phyloP scores from a whole-genome alignment of 1,140 invertebrate species.

The Bradysia coprophila region DNA sequence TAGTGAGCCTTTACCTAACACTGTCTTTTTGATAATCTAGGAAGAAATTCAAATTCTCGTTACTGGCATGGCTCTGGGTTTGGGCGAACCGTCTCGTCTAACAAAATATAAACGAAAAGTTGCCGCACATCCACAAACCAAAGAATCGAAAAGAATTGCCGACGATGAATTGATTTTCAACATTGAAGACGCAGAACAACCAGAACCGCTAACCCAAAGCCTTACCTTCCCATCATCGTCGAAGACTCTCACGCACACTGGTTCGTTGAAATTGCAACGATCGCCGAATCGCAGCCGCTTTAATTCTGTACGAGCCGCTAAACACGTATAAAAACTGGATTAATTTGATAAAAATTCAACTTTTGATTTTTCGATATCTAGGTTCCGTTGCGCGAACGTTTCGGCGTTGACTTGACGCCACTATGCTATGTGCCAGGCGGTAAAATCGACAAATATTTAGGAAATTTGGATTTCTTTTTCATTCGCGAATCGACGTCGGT shows the following conservation, averaged over 20 bases:
- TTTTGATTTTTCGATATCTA: slow-evolving; percentile 9
- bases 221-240: background rate
- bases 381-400: slow-evolving; percentile 41
- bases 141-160: slow-evolving; percentile 5
- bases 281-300: slow-evolving; percentile 13
- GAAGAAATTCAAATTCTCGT: slow-evolving; percentile 81
- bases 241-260: slow-evolving; percentile 3
- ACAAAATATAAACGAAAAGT: slow-evolving; percentile 23
- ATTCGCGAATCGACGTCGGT: slow-evolving; percentile 87
- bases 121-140: slow-evolving; percentile 1
- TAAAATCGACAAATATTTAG: slow-evolving; percentile 66
- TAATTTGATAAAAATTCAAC: background rate
- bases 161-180: slow-evolving; percentile 45
- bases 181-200: slow-evolving; percentile 48
- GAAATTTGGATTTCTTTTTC: slow-evolving; percentile 89
- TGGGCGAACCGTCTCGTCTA: slow-evolving; percentile 35
- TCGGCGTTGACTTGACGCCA: slow-evolving; percentile 72
- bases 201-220: slow-evolving; percentile 10
- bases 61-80: slow-evolving; percentile 48
- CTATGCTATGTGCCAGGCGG: slow-evolving; percentile 64
- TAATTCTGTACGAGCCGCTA: background rate
- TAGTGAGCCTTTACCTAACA: too few species aligned
- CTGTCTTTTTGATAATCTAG: slow-evolving; percentile 15
- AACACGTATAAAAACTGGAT: slow-evolving; percentile 1
- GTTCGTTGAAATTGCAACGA: slow-evolving; percentile 9